phyloP scores from a whole-genome alignment of 2,797 vertebrate species.

The Moxostoma hubbsi region DNA sequence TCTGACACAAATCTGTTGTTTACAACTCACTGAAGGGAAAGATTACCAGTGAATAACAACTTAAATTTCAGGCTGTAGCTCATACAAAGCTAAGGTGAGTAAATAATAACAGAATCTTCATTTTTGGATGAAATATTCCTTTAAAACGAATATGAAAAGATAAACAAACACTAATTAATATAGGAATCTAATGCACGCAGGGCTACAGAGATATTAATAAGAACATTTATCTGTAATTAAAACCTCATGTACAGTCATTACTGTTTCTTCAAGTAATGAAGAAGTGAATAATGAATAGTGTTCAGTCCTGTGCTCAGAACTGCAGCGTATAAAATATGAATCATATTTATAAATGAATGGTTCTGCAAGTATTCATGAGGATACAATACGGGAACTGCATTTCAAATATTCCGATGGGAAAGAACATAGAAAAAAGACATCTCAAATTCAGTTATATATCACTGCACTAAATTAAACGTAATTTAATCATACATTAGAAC shows the following conservation, averaged over 20 bases:
- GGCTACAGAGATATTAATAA: not conserved
- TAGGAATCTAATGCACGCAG: not conserved
- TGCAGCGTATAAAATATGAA: not conserved
- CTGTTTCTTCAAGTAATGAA: too few relatives aligned
- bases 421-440: not conserved
- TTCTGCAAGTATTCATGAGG: not conserved
- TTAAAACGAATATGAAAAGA: not conserved
- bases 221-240: conserved; percentile 18
- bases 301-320: not conserved
- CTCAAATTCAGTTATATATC: not conserved
- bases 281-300: too few relatives aligned
- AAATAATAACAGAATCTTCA: too few relatives aligned
- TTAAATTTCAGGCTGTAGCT: too few relatives aligned
- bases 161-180: conserved; percentile 5
- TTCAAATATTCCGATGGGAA: too few relatives aligned
- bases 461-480: not conserved
- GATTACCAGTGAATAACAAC: too few relatives aligned
- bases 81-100: too few relatives aligned
- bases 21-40: too few relatives aligned
- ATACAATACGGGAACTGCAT: not conserved
- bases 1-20: too few relatives aligned
- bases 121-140: too few relatives aligned
- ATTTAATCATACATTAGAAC: not conserved
- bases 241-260: not conserved
- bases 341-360: not conserved